Percentiles rank a stretch among this genome's conserved stretches.
phyloP scores from a whole-genome alignment of 1,140 invertebrate genomes.

The Drosophila cardini region DNA sequence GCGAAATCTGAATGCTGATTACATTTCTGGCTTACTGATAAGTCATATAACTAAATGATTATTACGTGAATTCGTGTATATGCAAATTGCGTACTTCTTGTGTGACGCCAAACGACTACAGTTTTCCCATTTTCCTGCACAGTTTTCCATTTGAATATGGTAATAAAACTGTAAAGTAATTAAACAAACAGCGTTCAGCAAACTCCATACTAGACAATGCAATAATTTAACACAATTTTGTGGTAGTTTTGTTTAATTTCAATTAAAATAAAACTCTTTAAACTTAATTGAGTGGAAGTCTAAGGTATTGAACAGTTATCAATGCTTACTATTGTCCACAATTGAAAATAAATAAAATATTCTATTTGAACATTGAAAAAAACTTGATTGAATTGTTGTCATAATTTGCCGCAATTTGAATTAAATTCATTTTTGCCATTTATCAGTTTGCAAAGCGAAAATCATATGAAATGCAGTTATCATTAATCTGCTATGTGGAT shows the following conservation, averaged over 20 bases:
- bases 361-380: too few relatives aligned
- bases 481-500: constrained; percentile 25
- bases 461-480: constrained; percentile 32
- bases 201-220: constrained; percentile 34
- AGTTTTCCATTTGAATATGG: constrained; percentile 45
- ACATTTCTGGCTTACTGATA: constrained; percentile 51
- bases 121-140: constrained; percentile 25
- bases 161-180: constrained; percentile 61
- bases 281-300: constrained; percentile 27
- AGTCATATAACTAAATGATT: constrained; percentile 33
- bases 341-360: too few relatives aligned
- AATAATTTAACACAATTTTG: constrained; percentile 55
- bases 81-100: constrained; percentile 37
- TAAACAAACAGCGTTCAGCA: constrained; percentile 56
- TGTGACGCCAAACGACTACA: constrained; percentile 3
- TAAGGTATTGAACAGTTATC: background rate
- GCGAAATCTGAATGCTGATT: constrained; percentile 52
- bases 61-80: constrained; percentile 17
- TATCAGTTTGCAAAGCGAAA: constrained; percentile 10
- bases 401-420: background rate
- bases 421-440: background rate
- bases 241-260: constrained; percentile 32
- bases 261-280: constrained; percentile 12
- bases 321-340: background rate
- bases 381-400: constrained; percentile 7